Evolutionary conservation across 2,888 invertebrate genomes (phyloP), one percentile per base, ranked within the genome.

Genomic region (Mycalesis mineus): DNA sequence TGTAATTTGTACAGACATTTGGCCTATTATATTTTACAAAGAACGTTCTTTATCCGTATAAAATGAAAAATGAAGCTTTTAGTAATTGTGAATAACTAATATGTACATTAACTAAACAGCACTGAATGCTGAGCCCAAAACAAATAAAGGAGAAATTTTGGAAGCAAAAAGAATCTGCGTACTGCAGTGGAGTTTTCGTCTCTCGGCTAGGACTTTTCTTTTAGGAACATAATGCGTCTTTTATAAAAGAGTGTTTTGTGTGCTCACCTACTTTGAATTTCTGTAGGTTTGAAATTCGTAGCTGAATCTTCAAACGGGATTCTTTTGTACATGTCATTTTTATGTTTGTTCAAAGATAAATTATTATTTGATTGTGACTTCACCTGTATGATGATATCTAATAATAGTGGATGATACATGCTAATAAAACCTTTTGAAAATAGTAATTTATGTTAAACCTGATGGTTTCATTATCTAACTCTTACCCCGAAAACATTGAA

Each of bases 191-290:
- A 53, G 41, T 48, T 52, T 41, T 41, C 58, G 51, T 37, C 41
- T 55, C 40, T 33, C 47, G 15, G 40, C 37, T 52, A 42, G 48
- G 31, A 42, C 44, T 49, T 53, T 49, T 49, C 60, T 53, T 53
- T 53, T 36, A 56, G 56, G 44, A 49, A 57, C 53, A 50, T 57
- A 54, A 57, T 53, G 53, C 57, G 49, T 53, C 57, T 60, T 57
- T 53, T 42, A 53, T 56, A 60, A 33, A 56, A 41, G 31, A 13
- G 41, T 48, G 42, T 44, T 55, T 7, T 5, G 39, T 39, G 6
- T 36, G 36, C 9, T 36, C 36, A 11, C 36, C 13, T 44, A 49
- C 51, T 41, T 51, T 15, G 22, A 42, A 44, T 39, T 49, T 44
- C 44, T 22, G 11, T 15, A 41, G 11, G 47, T 9, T 33, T 33